These are phyloP conservation scores for Tolypeutes matacus DNA, from an alignment of 2,797 vertebrate genomes.

Conservation along the genomic window DNA sequence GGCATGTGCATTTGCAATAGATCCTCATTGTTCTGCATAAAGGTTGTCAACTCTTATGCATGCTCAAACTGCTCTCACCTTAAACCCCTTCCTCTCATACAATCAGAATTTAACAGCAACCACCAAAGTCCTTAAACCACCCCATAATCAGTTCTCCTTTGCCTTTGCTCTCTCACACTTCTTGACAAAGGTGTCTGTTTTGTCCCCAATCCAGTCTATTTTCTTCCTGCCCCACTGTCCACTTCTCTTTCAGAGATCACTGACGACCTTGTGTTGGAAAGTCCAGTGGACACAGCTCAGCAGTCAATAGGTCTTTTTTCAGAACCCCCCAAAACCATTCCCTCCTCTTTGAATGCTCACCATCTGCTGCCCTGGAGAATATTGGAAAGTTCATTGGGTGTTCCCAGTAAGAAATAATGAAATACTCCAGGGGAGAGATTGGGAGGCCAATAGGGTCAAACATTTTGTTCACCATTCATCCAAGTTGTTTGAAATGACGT, in stretches of 20 bases:
- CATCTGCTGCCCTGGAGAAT: not conserved
- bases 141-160: not conserved
- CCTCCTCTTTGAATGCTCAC: not conserved
- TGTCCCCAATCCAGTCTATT: not conserved
- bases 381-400: not conserved
- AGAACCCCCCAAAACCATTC: not conserved
- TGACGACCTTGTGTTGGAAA: not conserved
- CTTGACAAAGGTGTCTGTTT: not conserved
- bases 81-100: not conserved
- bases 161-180: not conserved
- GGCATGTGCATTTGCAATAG: not conserved
- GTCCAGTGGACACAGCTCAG: not conserved
- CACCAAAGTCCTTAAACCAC: not conserved
- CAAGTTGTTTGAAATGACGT: not conserved
- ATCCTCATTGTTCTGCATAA: accelerated
- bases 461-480: not conserved
- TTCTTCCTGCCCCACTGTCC: not conserved
- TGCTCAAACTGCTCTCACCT: not conserved
- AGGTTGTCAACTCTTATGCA: no score
- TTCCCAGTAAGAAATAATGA: not conserved
- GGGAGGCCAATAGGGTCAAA: not conserved
- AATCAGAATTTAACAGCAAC: accelerated
- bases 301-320: not conserved
- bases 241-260: not conserved
- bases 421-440: not conserved